Base-by-base conservation (phyloP, 2,113 vertebrate species). In the Emydura subglobosa region DNA sequence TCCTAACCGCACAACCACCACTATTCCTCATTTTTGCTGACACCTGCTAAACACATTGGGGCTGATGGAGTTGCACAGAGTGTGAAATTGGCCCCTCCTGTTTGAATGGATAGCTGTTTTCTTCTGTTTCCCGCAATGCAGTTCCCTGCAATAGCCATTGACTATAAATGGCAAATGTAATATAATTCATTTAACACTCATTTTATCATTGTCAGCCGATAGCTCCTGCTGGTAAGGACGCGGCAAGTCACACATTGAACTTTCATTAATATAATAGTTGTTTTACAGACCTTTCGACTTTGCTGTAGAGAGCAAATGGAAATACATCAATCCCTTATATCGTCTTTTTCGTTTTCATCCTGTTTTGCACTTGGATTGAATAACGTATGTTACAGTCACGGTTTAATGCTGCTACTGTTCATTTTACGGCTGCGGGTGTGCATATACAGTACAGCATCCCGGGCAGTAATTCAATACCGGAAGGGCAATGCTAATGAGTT, bases 21-120 rank as follows among this genome's bases (percentile, higher is more conserved):
- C 16, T 29, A 4, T 47, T 24, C 44, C 68, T 44, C 29, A 39
- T 9, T 2, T 0, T 19, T 34, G 12, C 1, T 24, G 29, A 27
- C 50, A 24, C 42, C 5, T 31, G 31, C 24, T 78, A 34, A 80
- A 84, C 31, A 57, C 14, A n/a, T 59, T 81, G 21, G 27, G 27
- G 25, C 10, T 51, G 68, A 79, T 53, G 24, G 61, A 51, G 29
- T 29, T 25, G 68, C 54, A 31, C 7, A 7, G 53, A 10, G 27
- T 10, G 2, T 44, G 57, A 31, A 59, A 9, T 10, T 39, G 59
- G 78, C 22, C 53, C 44, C 5, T 13, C 5, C 1, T 3, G 14
- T 51, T 72, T 57, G 50, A 59, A 11, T 31, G 22, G 22, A 10
- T 7, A 29, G 12, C 11, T 47, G 14, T 8, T 13, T 7, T 59